Base-by-base conservation (phyloP, 2,888 invertebrate genomes). In the Agapetus fuscipes region DNA sequence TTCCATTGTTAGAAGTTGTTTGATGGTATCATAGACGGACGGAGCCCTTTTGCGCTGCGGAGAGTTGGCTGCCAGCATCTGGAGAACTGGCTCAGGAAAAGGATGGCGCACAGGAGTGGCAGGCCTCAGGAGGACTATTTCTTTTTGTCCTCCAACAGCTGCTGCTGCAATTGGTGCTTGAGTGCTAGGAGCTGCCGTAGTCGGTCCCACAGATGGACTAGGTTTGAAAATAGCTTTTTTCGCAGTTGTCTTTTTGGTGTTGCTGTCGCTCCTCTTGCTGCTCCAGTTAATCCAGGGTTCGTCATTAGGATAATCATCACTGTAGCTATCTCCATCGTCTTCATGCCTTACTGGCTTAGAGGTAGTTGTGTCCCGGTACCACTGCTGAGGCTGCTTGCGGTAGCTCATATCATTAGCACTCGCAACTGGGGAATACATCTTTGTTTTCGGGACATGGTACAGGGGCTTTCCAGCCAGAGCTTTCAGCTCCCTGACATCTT, bases 401-500 rank as follows among this genome's bases (percentile, higher is more conserved):
- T 34, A 33, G 41, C 59, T 56, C 7, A 27, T 25, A 10, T 36
- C 37, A 29, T 40, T 37, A 3, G 17, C 30, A 2, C 17, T 30
- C 2, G 29, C 29, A 3, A 20, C 7, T 4, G 40, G 35, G 39
- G 54, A 58, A 11, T 66, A 64, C 14, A 57, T 64, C 16, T 28
- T 43, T 3, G 66, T 67, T 52, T 68, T 66, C 0, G 68, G 64
- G n/a, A 57, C 63, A 45, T 66, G 66, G 48, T 68, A 67, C n/a
- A 66, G 50, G 20, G 70, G 67, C 50, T 73, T 68, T 25, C 66
- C 69, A 1, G 75, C 72, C 43, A 80, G 56, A 34, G 75, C 74
- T 54, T 79, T 79, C 36, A 80, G 55, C 52, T 80, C 78, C 41
- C 71, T 63, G 1, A 78, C 80, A 42, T 79, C 77, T 56, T 79